These are phyloP conservation scores for Sarcoramphus papa DNA, from an alignment of 2,797 vertebrate genomes.

Conservation along the genomic window DNA sequence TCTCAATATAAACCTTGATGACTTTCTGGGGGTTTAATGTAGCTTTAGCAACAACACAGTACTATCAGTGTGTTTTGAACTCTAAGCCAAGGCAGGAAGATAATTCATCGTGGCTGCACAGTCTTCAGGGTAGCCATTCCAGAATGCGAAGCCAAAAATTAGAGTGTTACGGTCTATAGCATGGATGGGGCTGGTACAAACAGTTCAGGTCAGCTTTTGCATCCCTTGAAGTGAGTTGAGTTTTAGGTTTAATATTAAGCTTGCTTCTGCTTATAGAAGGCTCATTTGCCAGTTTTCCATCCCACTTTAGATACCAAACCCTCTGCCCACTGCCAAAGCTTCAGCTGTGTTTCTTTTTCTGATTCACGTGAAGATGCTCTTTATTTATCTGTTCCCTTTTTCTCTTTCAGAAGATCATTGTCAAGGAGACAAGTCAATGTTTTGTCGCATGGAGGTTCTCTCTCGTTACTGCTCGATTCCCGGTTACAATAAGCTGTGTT, in stretches of 20 bases:
- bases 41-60: neutral
- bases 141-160: neutral
- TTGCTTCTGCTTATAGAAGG: constrained; percentile 18
- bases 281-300: constrained; percentile 11
- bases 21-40: neutral
- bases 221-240: neutral
- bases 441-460: constrained; percentile 90
- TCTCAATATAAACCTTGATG: neutral
- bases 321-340: constrained; percentile 59
- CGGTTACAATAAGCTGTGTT: constrained; percentile 88
- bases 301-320: constrained; percentile 2
- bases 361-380: neutral
- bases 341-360: constrained; percentile 39
- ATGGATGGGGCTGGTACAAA: neutral
- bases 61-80: neutral
- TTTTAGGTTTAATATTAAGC: neutral
- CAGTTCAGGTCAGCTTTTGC: neutral
- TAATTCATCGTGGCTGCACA: accelerated
- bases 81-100: neutral
- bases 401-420: constrained; percentile 89
- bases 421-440: constrained; percentile 90
- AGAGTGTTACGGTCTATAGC: accelerated
- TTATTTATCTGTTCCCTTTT: constrained; percentile 72
- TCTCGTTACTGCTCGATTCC: constrained; percentile 88
- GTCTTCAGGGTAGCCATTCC: neutral